Percentiles rank a stretch among this genome's conserved stretches.
Evolutionary conservation across 1,140 invertebrate species (phyloP).

Genomic region (Trachymyrmex cornetzi): DNA sequence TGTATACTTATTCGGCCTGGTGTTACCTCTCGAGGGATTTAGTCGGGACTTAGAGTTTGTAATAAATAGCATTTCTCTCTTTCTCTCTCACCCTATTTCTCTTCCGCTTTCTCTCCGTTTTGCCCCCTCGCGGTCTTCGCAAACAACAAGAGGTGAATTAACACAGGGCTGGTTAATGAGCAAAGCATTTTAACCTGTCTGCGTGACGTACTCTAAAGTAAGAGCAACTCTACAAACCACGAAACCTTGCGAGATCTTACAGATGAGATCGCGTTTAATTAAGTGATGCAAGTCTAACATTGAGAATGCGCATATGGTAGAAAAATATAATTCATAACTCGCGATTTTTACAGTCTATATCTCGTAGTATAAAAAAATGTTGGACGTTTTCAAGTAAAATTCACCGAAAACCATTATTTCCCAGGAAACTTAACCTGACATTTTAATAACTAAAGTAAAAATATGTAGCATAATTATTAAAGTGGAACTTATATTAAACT

Average conservation of each 20-base stretch:
- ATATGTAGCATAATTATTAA: not conserved
- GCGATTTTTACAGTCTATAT: not conserved
- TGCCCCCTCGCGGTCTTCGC: conserved; percentile 12
- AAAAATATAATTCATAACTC: conserved; percentile 8
- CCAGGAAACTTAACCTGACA: not conserved
- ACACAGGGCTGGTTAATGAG: conserved; percentile 62
- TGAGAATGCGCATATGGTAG: not conserved
- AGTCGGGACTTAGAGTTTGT: conserved; percentile 16
- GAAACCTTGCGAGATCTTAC: conserved; percentile 3
- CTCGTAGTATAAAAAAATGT: not conserved
- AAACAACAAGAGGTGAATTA: conserved; percentile 58
- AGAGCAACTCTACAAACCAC: not conserved
- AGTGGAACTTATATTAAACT: not conserved
- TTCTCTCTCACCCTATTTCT: not conserved
- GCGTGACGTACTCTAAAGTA: conserved; percentile 30
- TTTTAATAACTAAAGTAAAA: not conserved
- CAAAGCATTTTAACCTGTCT: conserved; percentile 50
- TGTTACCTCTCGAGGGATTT: conserved; percentile 24
- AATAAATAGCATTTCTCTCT: conserved; percentile 45
- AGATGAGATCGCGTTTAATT: not conserved
- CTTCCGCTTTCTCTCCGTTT: conserved; percentile 16
- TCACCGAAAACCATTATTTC: not conserved
- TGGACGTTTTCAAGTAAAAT: not conserved
- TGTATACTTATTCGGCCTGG: conserved; percentile 2
- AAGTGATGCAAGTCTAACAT: not conserved